Evolutionary conservation across 2,888 invertebrate species (phyloP), one percentile per base, ranked within the genome.

Genomic region (Pherbina coryleti): DNA sequence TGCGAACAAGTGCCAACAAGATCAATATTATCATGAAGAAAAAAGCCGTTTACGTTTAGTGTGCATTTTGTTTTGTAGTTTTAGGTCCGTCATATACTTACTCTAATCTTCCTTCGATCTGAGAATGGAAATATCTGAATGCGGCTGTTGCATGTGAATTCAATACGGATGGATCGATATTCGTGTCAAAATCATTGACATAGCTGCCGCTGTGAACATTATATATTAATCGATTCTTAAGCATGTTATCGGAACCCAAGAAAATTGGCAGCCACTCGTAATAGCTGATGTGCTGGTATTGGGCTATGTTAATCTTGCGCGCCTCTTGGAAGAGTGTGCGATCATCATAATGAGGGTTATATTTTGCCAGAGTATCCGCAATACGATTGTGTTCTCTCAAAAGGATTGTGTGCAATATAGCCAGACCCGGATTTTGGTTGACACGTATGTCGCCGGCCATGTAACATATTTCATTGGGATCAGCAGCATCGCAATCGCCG

Each of bases 391-490:
- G 92, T 79, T 92, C 91, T 5, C 91, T 85, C 25, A 91, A 80
- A 28, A 91, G 85, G 11, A 91, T 81, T 0, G 90, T 91, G 67
- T 91, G 91, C 7, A 91, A 82, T 19, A 91, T 87, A 2, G 91
- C 89, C 25, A 91, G 81, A 1, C 90, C 91, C 0, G 90, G 89
- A 81, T 91, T 91, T 82, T 91, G 91, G 80, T 91, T 91, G 0
- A 90, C 89, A n/a, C 91, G 88, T 14, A 87, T 84, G 82, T 91
- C 91, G 7, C 96, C 96, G 71, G 94, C 92, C 80, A 93, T 88
- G 86, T 96, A 96, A 86, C 96, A 96, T 51, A 94, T 92, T 87
- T 95, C 95, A 78, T 91, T 91, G 0, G 91, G 89, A 49, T 92
- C 91, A 78, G 91, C 91, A 0, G 92, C 91, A 84, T 93, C 93